These are phyloP conservation scores for Danaus melanippus DNA, from an alignment of 1,140 invertebrate species.

Conservation along the genomic window DNA sequence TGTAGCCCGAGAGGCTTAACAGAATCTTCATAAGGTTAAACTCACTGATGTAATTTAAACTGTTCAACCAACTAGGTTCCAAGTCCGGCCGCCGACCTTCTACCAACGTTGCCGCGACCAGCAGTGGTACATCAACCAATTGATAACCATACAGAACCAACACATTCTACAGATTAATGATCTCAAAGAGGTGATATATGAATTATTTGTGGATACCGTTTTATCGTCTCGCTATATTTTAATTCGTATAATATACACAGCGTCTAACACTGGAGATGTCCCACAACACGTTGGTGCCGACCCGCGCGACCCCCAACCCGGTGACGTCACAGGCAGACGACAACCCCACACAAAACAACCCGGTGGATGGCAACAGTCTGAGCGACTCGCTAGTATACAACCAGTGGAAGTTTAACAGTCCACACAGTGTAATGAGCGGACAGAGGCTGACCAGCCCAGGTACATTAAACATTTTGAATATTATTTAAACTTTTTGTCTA, in stretches of 20 bases:
- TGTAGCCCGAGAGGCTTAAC: no score
- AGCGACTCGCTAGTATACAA: constrained; percentile 33
- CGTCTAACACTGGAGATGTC: constrained; percentile 81
- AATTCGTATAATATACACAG: constrained; percentile 40
- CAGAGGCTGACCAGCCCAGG: constrained; percentile 37
- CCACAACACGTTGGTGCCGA: constrained; percentile 75
- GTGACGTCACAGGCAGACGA: constrained; percentile 25
- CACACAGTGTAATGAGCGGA: constrained; percentile 29
- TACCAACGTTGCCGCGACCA: constrained; percentile 94
- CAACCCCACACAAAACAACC: constrained; percentile 47
- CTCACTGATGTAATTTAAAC: constrained; percentile 9
- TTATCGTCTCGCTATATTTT: no score
- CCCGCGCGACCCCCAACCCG: constrained; percentile 47
- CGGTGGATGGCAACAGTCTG: constrained; percentile 39
- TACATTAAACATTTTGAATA: constrained; percentile 11
- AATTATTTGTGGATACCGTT: no score
- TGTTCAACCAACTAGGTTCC: constrained; percentile 76
- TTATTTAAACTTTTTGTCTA: no score
- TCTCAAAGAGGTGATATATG: constrained; percentile 81
- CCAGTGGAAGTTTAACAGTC: constrained; percentile 45
- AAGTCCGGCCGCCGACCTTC: constrained; percentile 94
- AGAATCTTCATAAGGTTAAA: not conserved
- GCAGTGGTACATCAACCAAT: constrained; percentile 93
- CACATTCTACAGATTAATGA: constrained; percentile 87
- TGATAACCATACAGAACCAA: constrained; percentile 86